Base-by-base conservation (phyloP, 2,797 vertebrate species). In the Synaphobranchus kaupii region DNA sequence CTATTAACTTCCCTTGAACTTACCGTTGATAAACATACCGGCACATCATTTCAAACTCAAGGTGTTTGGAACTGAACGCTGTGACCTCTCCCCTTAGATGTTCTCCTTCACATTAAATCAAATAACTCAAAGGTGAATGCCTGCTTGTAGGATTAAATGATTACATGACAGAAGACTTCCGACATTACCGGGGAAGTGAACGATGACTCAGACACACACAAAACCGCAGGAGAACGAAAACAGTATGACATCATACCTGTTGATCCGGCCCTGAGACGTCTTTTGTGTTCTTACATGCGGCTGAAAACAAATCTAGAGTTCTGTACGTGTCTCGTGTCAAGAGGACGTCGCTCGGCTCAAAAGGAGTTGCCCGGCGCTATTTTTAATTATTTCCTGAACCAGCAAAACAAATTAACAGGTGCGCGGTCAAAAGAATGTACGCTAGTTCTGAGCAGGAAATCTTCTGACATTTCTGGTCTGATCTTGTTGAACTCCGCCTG, bases 401-500 rank as follows among this genome's bases (percentile, higher is more conserved):
- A n/a, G 52, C 83, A 63, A 73, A 15, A 34, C 28, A 34, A 73
- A 60, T 13, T n/a, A 50, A 84, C 83, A 84, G 52, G 52, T 58
- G 83, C 54, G 34, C 34, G n/a, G 34, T 47, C 20, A n/a, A 13
- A 85, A 9, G 60, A 85, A 85, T 20, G 25, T 48, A 47, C 8
- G 39, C 20, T 47, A 20, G 34, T n/a, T 20, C 44, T 48, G 52
- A 8, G 25, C 17, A 85, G 58, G 34, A 68, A 85, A 28, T 28
- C 31, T 8, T 48, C 31, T 22, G 34, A 84, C 66, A 54, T 84
- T 84, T 84, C 84, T 47, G 31, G 52, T 63, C 47, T n/a, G 10
- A 22, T 60, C 58, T 63, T 48, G 56, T 31, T 68, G 58, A 85
- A 85, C 84, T 66, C 84, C 20, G 58, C 52, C 83, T 56, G n/a